These are phyloP conservation scores for Prenolepis imparis DNA, from an alignment of 2,888 invertebrate genomes.

Conservation along the genomic window DNA sequence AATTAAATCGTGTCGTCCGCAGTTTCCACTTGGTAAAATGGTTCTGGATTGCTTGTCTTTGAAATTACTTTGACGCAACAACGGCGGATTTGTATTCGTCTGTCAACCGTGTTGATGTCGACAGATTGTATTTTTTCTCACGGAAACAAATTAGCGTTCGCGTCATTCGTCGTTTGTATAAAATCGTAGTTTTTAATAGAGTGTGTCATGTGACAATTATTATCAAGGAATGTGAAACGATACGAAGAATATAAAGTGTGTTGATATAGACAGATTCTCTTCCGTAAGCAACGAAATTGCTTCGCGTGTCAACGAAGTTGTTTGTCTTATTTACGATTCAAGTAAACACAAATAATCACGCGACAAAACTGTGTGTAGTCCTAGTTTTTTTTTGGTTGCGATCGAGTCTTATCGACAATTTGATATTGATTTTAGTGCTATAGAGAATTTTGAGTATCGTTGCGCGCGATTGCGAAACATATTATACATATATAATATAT, in stretches of 20 bases:
- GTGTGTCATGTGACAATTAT: conserved; percentile 59
- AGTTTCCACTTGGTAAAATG: conserved; percentile 30
- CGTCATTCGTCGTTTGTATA: conserved; percentile 52
- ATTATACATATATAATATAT: not conserved
- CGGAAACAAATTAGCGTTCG: conserved; percentile 57
- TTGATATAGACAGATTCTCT: conserved; percentile 57
- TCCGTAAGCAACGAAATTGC: not conserved
- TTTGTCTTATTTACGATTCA: conserved; percentile 20
- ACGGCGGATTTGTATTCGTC: conserved; percentile 56
- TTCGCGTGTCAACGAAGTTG: not conserved
- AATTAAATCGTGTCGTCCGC: conserved; percentile 19
- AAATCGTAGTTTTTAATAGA: conserved; percentile 57
- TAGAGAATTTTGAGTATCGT: not conserved
- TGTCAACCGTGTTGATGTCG: conserved; percentile 59
- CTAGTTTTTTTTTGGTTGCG: not conserved
- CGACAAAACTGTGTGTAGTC: not conserved
- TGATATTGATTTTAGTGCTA: conserved; percentile 3
- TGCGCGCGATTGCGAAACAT: not conserved
- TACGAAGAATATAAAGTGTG: conserved; percentile 41
- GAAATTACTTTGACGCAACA: conserved; percentile 18
- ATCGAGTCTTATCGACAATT: not conserved
- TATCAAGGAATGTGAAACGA: conserved; percentile 20
- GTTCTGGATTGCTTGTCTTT: not conserved
- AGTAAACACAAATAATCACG: not conserved
- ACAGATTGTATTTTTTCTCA: conserved; percentile 53